Evolutionary conservation across 2,797 vertebrate species (phyloP).

Genomic region (Acanthornis magna): DNA sequence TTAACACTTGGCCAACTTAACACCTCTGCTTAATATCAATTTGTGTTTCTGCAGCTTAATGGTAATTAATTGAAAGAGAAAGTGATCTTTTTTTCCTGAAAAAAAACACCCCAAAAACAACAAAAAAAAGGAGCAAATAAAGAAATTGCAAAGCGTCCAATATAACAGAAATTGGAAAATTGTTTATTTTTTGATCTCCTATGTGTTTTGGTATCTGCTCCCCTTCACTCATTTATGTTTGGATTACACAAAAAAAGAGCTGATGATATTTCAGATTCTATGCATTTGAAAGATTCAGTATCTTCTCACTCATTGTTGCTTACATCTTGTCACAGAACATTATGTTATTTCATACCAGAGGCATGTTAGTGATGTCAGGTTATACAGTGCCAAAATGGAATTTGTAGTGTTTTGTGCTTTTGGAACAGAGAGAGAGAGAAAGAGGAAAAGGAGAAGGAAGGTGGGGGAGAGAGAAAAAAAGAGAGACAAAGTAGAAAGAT

Average conservation of each 20-base stretch:
- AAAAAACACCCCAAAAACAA: not conserved
- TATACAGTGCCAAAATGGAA: not conserved
- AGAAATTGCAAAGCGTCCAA: not conserved
- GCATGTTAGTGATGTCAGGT: not conserved
- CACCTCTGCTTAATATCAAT: not conserved
- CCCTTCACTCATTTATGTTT: slow-evolving; percentile 9
- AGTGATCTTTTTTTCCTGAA: not conserved
- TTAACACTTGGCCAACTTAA: not conserved
- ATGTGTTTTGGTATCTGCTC: not conserved
- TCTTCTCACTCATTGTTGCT: slow-evolving; percentile 11
- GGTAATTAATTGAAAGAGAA: not conserved
- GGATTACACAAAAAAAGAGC: slow-evolving; percentile 22
- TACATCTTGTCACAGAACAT: slow-evolving; percentile 30
- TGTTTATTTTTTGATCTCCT: not conserved
- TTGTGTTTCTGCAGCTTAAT: not conserved
- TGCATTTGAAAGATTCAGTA: slow-evolving; percentile 33
- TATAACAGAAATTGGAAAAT: not conserved
- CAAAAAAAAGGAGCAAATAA: not conserved
- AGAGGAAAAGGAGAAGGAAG: not conserved
- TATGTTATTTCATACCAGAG: slow-evolving; percentile 7
- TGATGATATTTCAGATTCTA: slow-evolving; percentile 54
- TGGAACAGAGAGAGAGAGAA: not conserved
- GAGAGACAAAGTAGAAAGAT: not conserved
- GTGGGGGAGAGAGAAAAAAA: not conserved
- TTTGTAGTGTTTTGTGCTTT: not conserved